Evolutionary conservation across 2,888 invertebrate species (phyloP), one percentile per base, ranked within the genome.

Genomic region (Chesias legatella): DNA sequence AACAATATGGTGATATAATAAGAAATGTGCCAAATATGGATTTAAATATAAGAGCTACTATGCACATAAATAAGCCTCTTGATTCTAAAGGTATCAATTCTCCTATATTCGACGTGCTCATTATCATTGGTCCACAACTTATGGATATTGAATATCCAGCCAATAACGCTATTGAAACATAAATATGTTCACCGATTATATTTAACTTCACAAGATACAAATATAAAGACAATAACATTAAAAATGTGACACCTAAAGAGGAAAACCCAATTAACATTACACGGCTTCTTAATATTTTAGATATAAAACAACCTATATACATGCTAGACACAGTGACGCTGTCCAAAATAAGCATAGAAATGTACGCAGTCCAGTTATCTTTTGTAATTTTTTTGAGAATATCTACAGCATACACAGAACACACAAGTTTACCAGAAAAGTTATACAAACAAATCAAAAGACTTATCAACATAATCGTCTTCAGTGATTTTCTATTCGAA

Each of bases 71-170:
- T 0, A 43, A 28, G 29, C 53, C 52, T 27, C 52, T 54, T 9
- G 33, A 57, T 10, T 51, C 45, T 7, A 63, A 35, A 1, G 67
- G 61, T 6, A 62, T 48, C 23, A 71, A 40, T 43, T 71, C 71
- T 0, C 56, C 63, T 21, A 49, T 45, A 23, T 67, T 53, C 0
- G 61, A 53, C 0, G 58, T 48, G 0, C 51, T 43, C 6, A 70
- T 21, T n/a, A 71, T 65, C 43, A 67, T 53, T 0, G 70, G 66
- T 3, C 77, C 76, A 30, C 64, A 62, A 35, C 72, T 65, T 8
- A 74, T 60, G 51, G 60, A 48, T 10, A 72, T 10, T 0, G 71
- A 70, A 46, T 56, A 65, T n/a, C 30, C 17, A 6, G 47, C 50
- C 10, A 70, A 35, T 7, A 69, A 36, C 3, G 41, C n/a, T 29